Evolutionary conservation across 2,113 vertebrate species (phyloP), one percentile per base, ranked within the genome.

Genomic region (Phalacrocorax aristotelis): DNA sequence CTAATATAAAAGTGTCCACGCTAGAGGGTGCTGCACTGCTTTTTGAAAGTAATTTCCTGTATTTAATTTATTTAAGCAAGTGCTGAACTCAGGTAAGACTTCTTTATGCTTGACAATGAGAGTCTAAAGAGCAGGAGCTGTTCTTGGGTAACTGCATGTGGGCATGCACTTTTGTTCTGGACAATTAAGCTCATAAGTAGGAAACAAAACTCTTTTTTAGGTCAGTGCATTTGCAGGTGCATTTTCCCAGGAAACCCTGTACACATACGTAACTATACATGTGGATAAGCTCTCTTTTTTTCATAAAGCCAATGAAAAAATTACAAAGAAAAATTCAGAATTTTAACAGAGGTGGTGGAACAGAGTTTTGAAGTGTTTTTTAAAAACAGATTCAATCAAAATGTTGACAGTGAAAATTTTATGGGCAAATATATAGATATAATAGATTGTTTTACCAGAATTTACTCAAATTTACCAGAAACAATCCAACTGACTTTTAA

Each of bases 21-120:
- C 93, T 95, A 95, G 95, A 92, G 95, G 95, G 95, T 94, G 94
- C 94, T 94, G 69, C 80, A 78, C 72, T 75, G 76, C 93, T 95
- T 95, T 90, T 62, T 42, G 74, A 44, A 89, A 62, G 19, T 61
- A 42, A 69, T 74, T 95, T 89, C 16, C 46, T 57, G 8, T 65
- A 61, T 70, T 93, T 51, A 3, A 19, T 68, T 77, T 77, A 46
- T 72, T 83, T 77, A 70, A 77, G 29, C 14, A 65, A 83, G 36
- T 14, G 25, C 13, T 74, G n/a, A 72, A 52, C 22, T 42, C 2
- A 42, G 18, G 10, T 27, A 62, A 78, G 52, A 23, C 15, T 78
- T 77, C 27, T 52, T 88, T 82, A 16, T 70, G 9, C n/a, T 51
- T 84, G 29, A 71, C 26, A 51, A 3, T 36, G 14, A 77, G 18